Conservation (phyloP, 2,888 invertebrate species). For the Sminthurides aquaticus region DNA sequence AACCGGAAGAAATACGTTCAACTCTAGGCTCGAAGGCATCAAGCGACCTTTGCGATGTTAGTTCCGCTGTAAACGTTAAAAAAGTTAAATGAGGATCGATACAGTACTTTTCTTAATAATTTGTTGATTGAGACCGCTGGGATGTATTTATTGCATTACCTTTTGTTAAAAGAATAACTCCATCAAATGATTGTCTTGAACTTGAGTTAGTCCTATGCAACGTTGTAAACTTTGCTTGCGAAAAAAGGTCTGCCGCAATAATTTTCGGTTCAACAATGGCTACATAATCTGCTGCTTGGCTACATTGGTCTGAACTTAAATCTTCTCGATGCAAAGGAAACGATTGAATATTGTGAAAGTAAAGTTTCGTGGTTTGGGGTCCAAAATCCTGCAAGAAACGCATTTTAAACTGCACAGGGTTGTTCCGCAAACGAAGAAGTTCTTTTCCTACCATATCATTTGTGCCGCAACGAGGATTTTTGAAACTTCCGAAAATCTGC, state of each 20-base stretch:
- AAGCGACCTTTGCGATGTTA: not conserved
- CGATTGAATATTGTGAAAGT: conserved; percentile 26
- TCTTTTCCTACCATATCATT: conserved; percentile 18
- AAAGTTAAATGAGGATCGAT: not conserved
- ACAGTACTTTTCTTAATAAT: too few species aligned
- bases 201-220: too few species aligned
- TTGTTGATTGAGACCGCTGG: too few species aligned
- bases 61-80: not conserved
- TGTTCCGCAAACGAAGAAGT: conserved; percentile 10
- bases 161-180: too few species aligned
- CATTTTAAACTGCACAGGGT: conserved; percentile 9
- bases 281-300: not conserved
- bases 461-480: not conserved
- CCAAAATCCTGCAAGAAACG: conserved; percentile 23
- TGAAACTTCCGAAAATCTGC: conserved; percentile 22
- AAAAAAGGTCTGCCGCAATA: too few species aligned
- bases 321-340: conserved; percentile 11
- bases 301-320: conserved; percentile 9
- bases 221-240: too few species aligned
- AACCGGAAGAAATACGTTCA: not conserved
- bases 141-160: too few species aligned
- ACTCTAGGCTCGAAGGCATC: not conserved
- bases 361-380: conserved; percentile 1
- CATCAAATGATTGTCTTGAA: too few species aligned
- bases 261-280: conserved; percentile 15